Percentiles rank a stretch among this genome's conserved stretches.
Conservation (phyloP, 2,113 vertebrate species). For the Amia ocellicauda region DNA sequence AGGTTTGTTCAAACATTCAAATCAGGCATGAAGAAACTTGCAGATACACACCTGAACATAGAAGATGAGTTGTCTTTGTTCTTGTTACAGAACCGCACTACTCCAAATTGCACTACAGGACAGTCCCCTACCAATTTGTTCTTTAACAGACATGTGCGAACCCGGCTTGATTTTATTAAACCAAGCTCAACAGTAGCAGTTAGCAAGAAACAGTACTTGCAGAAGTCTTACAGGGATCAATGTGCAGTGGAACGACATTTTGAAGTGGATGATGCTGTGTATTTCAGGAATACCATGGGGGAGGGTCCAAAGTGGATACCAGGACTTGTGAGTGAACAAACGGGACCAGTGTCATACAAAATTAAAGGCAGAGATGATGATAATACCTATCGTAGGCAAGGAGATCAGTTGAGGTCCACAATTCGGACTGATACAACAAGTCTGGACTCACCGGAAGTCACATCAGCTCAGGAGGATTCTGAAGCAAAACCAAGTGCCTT, state of each 20-base stretch:
- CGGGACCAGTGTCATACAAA: conserved; percentile 9
- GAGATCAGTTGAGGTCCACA: conserved; percentile 15
- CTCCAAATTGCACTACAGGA: conserved; percentile 17
- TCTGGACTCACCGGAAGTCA: too few relatives aligned
- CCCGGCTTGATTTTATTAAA: conserved; percentile 14
- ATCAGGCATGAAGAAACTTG: conserved; percentile 14
- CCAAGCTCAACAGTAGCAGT: conserved; percentile 2
- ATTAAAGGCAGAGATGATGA: neutral
- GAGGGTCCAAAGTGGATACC: conserved; percentile 20
- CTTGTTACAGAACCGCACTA: conserved; percentile 13
- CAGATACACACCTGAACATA: neutral
- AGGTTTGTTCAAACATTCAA: conserved; percentile 6
- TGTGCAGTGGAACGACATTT: conserved; percentile 1
- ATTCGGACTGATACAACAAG: too few relatives aligned
- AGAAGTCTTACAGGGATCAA: conserved; percentile 6
- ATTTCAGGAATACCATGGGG: conserved; percentile 8
- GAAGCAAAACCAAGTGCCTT: too few relatives aligned
- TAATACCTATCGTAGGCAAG: neutral
- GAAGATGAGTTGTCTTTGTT: conserved; percentile 19
- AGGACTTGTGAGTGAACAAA: neutral
- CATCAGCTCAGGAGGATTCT: too few relatives aligned
- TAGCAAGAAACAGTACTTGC: neutral
- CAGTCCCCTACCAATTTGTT: conserved; percentile 18
- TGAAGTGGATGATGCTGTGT: neutral
- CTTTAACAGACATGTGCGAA: conserved; percentile 10